A percentile compares a stretch with the other conserved stretches of the same genome.
Evolutionary conservation across 2,113 vertebrate species (phyloP).

Genomic region (Brachypodius melanocephalos): DNA sequence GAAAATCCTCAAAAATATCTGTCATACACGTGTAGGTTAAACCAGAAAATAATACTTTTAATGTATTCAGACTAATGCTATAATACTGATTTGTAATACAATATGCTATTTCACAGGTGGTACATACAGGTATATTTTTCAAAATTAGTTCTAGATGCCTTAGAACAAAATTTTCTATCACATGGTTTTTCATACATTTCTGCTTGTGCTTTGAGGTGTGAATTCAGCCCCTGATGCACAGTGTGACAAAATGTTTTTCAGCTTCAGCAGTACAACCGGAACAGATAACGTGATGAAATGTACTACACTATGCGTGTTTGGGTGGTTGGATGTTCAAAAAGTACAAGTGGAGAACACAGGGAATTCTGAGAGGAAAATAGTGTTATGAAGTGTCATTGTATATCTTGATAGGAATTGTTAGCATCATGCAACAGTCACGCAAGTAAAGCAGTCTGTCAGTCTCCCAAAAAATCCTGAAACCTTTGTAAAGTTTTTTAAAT

Average conservation of each 20-base stretch:
- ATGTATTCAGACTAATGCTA: neutral
- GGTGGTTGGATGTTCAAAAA: neutral
- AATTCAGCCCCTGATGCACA: fast-evolving
- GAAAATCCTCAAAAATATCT: neutral
- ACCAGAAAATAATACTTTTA: neutral
- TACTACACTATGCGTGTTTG: neutral
- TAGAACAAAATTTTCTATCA: neutral
- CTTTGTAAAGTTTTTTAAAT: neutral
- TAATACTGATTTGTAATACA: neutral
- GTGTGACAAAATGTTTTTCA: neutral
- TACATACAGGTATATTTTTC: neutral
- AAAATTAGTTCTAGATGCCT: neutral
- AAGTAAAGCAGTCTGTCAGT: neutral
- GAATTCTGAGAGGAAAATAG: neutral
- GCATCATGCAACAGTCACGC: neutral
- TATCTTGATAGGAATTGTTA: neutral
- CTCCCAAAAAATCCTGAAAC: neutral
- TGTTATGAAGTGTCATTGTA: neutral
- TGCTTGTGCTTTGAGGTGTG: neutral
- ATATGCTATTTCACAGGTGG: neutral
- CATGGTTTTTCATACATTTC: neutral
- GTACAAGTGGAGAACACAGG: neutral
- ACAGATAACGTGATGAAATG: neutral
- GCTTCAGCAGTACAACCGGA: neutral
- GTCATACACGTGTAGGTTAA: neutral